phyloP scores from a whole-genome alignment of 2,888 invertebrate genomes.

The Drosophila anceps region DNA sequence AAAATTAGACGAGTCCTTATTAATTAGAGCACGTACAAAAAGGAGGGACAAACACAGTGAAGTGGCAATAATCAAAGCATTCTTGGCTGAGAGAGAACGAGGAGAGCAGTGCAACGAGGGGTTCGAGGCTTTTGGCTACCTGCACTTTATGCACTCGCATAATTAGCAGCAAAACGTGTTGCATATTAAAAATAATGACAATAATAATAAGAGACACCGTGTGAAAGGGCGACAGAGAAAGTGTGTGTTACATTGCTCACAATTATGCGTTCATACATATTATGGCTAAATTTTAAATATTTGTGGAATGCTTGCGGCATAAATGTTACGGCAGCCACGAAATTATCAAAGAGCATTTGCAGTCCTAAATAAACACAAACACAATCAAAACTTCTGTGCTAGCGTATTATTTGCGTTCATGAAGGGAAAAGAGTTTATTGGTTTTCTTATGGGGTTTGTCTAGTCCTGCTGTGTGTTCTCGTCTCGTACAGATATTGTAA shows the following conservation, averaged over 20 bases:
- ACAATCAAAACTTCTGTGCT: background rate
- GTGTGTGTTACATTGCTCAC: background rate
- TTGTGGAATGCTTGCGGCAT: slow-evolving; percentile 2
- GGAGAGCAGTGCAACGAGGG: background rate
- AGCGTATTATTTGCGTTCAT: background rate
- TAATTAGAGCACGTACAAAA: slow-evolving; percentile 72
- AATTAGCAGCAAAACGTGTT: slow-evolving; percentile 60
- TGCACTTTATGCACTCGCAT: slow-evolving; percentile 64
- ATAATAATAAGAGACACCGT: background rate
- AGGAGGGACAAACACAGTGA: slow-evolving; percentile 26
- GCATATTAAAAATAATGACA: slow-evolving; percentile 44
- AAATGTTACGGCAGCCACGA: background rate
- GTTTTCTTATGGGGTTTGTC: background rate
- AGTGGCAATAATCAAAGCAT: slow-evolving; percentile 64
- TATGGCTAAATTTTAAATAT: slow-evolving; percentile 4
- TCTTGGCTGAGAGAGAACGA: background rate
- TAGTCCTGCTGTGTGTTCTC: background rate
- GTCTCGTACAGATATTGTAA: too few relatives aligned
- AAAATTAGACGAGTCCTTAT: slow-evolving; percentile 56
- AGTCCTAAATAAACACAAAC: slow-evolving; percentile 1
- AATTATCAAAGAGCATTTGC: background rate
- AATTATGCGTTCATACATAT: slow-evolving; percentile 1
- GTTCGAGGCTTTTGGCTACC: background rate
- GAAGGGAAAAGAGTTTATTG: background rate
- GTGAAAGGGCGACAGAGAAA: background rate